These are phyloP conservation scores for Phania funesta DNA, from an alignment of 2,888 invertebrate genomes.

Conservation along the genomic window DNA sequence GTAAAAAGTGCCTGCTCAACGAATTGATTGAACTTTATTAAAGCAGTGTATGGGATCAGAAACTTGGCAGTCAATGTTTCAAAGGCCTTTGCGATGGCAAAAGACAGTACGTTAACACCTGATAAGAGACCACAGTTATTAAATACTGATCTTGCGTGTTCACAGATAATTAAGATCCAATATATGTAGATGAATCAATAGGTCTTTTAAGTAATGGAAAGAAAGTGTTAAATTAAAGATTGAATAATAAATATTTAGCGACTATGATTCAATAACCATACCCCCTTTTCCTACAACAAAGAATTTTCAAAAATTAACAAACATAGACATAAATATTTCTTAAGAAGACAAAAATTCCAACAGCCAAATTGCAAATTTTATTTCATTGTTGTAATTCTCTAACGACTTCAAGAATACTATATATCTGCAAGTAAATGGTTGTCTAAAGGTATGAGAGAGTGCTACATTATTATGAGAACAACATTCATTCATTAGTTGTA, in stretches of 20 bases:
- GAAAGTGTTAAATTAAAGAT: no score
- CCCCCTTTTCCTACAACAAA: neutral
- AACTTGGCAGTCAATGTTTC: no score
- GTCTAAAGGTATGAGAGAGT: conserved; percentile 4
- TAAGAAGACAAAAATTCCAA: conserved; percentile 36
- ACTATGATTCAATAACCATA: no score
- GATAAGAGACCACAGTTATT: no score
- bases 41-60: no score
- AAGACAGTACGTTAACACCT: no score
- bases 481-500: conserved; percentile 58
- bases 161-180: no score
- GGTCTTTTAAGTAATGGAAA: no score
- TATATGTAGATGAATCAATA: no score
- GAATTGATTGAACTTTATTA: neutral
- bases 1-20: neutral
- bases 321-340: conserved; percentile 53
- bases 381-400: conserved; percentile 11
- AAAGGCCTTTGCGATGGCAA: no score
- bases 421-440: neutral
- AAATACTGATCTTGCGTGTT: no score
- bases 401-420: conserved; percentile 35
- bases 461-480: conserved; percentile 46
- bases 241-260: no score
- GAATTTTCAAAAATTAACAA: conserved; percentile 12
- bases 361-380: conserved; percentile 48